Conservation (phyloP, 2,113 vertebrate genomes). For the Pionites leucogaster region DNA sequence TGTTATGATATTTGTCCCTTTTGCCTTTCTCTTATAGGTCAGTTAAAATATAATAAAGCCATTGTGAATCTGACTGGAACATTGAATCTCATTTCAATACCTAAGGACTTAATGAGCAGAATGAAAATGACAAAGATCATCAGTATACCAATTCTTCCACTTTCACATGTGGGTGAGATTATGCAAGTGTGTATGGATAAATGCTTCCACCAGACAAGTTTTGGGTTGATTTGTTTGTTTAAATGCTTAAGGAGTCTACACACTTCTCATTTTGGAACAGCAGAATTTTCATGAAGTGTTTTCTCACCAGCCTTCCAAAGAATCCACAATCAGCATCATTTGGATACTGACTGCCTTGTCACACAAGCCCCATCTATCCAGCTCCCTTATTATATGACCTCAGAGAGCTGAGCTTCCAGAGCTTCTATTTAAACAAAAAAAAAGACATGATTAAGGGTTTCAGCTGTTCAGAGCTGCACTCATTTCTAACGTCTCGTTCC, state of each 20-base stretch:
- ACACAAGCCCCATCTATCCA: background rate
- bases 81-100: background rate
- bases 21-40: background rate
- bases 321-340: background rate
- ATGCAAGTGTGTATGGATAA: background rate
- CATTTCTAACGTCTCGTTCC: background rate
- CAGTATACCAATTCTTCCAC: background rate
- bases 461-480: background rate
- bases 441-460: background rate
- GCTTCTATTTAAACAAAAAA: background rate
- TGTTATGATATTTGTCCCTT: conserved; percentile 47
- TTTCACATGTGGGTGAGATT: background rate
- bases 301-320: background rate
- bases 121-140: background rate
- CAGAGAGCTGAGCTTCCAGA: background rate
- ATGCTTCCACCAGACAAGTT: background rate
- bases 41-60: background rate
- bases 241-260: background rate
- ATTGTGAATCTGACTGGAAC: background rate
- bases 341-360: background rate
- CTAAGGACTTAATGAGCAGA: background rate
- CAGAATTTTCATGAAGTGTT: background rate
- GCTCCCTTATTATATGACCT: background rate
- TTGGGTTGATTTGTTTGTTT: background rate
- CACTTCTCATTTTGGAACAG: background rate